These are phyloP conservation scores for Parauchenoglanis punctatus DNA, from an alignment of 2,797 vertebrate genomes.

Conservation along the genomic window DNA sequence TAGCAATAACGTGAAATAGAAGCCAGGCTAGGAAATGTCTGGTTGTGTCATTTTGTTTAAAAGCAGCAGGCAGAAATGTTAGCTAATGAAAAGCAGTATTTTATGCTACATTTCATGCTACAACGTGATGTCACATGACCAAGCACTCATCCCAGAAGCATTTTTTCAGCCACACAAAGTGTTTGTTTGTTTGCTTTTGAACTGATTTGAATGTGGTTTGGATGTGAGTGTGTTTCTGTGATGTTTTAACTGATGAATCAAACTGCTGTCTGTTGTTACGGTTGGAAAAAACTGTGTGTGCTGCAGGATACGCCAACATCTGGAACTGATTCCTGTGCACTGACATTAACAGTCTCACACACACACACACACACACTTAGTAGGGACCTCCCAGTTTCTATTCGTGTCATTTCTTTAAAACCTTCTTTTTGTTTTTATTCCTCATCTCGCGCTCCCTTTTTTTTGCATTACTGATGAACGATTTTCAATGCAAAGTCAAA, in stretches of 20 bases:
- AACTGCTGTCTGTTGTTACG: not conserved
- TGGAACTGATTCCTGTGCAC: conserved; percentile 54
- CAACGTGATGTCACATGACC: not conserved
- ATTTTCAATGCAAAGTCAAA: not conserved
- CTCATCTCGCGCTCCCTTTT: not conserved
- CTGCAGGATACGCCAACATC: conserved; percentile 43
- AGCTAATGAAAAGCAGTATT: not conserved
- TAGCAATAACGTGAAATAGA: no score
- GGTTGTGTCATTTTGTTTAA: not conserved
- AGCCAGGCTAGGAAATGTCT: not conserved
- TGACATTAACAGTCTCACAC: conserved; percentile 33
- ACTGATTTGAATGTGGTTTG: not conserved
- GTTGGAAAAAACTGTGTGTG: not conserved
- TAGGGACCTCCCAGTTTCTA: conserved; percentile 22
- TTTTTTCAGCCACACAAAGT: not conserved
- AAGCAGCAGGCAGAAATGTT: not conserved
- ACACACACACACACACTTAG: conserved; percentile 4
- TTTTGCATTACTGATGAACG: conserved; percentile 1
- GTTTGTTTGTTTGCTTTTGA: not conserved
- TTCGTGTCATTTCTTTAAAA: conserved; percentile 45
- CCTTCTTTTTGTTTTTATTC: conserved; percentile 46
- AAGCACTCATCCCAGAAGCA: not conserved
- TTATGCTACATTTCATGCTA: not conserved
- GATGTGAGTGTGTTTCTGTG: not conserved
- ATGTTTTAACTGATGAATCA: not conserved